phyloP scores from a whole-genome alignment of 1,140 invertebrate species.

The Eumaeus atala region DNA sequence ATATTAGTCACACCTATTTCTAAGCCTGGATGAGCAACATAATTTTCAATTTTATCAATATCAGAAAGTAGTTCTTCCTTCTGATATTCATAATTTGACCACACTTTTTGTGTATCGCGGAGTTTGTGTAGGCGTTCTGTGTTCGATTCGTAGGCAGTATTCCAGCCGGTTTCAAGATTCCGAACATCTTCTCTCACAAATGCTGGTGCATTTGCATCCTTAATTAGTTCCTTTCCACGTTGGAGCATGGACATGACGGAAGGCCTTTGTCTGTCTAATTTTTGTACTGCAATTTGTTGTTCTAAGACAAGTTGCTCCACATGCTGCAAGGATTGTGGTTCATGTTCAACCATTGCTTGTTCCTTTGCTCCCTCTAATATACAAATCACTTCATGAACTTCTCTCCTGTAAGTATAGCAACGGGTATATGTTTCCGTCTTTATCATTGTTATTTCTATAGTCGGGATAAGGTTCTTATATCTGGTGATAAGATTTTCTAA shows the following conservation, averaged over 20 bases:
- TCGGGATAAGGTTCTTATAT: conserved; percentile 93
- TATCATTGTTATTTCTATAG: conserved; percentile 92
- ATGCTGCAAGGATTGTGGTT: conserved; percentile 83
- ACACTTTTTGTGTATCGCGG: conserved; percentile 88
- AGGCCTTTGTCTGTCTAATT: conserved; percentile 88
- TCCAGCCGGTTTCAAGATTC: conserved; percentile 90
- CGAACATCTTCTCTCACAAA: conserved; percentile 90
- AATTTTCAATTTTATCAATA: conserved; percentile 87
- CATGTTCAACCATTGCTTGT: conserved; percentile 78
- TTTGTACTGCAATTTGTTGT: conserved; percentile 86
- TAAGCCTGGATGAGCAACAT: conserved; percentile 75
- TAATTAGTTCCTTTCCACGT: conserved; percentile 89
- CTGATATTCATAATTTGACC: conserved; percentile 89
- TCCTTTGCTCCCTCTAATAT: conserved; percentile 84
- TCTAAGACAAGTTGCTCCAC: conserved; percentile 84
- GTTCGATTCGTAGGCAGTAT: conserved; percentile 88
- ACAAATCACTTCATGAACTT: conserved; percentile 88
- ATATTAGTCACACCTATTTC: conserved; percentile 72
- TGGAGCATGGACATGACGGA: conserved; percentile 93
- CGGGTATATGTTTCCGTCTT: conserved; percentile 94
- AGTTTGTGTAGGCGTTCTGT: conserved; percentile 88
- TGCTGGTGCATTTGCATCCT: conserved; percentile 87
- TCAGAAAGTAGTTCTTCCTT: conserved; percentile 88
- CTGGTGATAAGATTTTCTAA: conserved; percentile 88
- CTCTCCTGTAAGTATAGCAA: conserved; percentile 92